Evolutionary conservation across 2,888 invertebrate species (phyloP).

Genomic region (Trisateles emortualis): DNA sequence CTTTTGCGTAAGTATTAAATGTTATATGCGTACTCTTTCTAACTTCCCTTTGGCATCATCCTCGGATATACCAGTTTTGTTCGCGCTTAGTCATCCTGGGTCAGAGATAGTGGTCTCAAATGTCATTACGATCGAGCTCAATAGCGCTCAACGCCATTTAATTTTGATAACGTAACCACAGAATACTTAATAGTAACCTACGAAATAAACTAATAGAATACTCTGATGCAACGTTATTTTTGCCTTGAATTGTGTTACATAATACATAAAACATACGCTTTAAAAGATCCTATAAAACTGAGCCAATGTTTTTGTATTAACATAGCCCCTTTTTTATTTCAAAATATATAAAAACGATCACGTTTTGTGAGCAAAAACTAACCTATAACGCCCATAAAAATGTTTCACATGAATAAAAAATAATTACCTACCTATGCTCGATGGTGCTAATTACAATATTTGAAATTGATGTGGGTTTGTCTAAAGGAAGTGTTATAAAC

Average conservation of each 20-base stretch:
- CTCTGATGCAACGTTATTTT: conserved; percentile 55
- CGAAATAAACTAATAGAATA: conserved; percentile 50
- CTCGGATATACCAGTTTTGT: conserved; percentile 70
- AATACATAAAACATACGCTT: conserved; percentile 35
- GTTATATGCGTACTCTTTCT: conserved; percentile 53
- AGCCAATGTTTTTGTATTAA: conserved; percentile 27
- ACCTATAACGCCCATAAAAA: conserved; percentile 35
- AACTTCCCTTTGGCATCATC: conserved; percentile 64
- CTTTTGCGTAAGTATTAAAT: conserved; percentile 46
- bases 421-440: conserved; percentile 21
- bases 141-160: conserved; percentile 50
- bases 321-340: conserved; percentile 31
- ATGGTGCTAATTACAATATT: conserved; percentile 39
- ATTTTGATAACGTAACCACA: conserved; percentile 51
- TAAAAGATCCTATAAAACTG: conserved; percentile 38
- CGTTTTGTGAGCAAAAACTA: conserved; percentile 45
- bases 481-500: conserved; percentile 18
- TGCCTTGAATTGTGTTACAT: conserved; percentile 51
- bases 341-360: conserved; percentile 31
- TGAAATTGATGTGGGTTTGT: conserved; percentile 25
- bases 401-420: conserved; percentile 32
- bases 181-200: conserved; percentile 40
- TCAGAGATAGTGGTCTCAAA: conserved; percentile 74
- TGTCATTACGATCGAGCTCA: conserved; percentile 70
- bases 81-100: conserved; percentile 77